A percentile compares a stretch with the other conserved stretches of the same genome.
Conservation (phyloP, 1,140 invertebrate genomes). For the Grapholita molesta region DNA sequence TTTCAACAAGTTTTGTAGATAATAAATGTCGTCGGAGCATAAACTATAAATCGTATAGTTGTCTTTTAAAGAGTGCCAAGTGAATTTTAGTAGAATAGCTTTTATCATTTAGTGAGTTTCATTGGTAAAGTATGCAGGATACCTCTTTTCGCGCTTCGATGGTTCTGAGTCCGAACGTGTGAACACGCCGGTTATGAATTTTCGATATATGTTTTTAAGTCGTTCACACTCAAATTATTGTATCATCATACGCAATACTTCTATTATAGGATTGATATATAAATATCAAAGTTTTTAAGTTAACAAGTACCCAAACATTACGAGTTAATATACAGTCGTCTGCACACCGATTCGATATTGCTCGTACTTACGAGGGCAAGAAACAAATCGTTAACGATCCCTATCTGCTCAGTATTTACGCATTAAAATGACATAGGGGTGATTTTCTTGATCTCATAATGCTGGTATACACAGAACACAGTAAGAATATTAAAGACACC, state of each 20-base stretch:
- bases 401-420: conserved; percentile 1
- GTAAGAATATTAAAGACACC: neutral
- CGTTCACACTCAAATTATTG: no score
- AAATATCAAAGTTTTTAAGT: no score
- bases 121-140: conserved; percentile 32
- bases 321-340: neutral
- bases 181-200: no score
- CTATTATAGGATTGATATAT: no score
- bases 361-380: neutral
- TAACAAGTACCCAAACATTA: no score
- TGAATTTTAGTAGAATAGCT: no score
- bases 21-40: no score
- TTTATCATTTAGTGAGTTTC: conserved; percentile 18
- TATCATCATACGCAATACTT: no score
- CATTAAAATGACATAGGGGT: neutral
- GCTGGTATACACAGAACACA: neutral
- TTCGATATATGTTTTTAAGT: no score
- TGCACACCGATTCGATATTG: neutral
- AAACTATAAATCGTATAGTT: no score
- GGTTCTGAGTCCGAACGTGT: conserved; percentile 34
- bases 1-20: no score
- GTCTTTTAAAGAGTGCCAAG: no score
- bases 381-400: neutral
- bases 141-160: conserved; percentile 28
- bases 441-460: neutral